Base-by-base conservation (phyloP, 2,797 vertebrate genomes). In the Anguilla pacifica region DNA sequence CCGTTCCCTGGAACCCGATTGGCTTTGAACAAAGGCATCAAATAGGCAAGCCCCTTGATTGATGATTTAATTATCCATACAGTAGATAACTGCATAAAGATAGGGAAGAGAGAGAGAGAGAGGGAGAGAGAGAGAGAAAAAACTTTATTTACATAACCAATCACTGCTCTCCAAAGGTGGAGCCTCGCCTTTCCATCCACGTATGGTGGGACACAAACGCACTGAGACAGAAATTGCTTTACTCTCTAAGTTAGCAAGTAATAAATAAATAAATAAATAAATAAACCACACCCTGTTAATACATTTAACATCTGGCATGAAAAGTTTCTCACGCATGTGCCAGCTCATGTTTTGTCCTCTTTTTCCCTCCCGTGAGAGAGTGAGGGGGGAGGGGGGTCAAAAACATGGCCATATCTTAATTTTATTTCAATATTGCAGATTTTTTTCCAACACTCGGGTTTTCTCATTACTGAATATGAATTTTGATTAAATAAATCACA, bases 41-140 rank as follows among this genome's bases (percentile, higher is more conserved):
- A 90, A 90, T 86, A 88, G 95, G 94, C 93, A 95, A 95, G 95
- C 94, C 95, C 87, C 96, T 96, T 96, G 96, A 97, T 96, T 97
- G 96, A 97, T 96, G 96, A 96, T 96, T 96, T 96, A 96, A 96
- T 96, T 96, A 97, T 96, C 95, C 95, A 96, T 96, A 95, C 95
- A 96, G 95, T 96, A 96, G 95, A 96, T 95, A 96, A 95, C 96
- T 94, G 95, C 92, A 89, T 88, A 77, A 79, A 86, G 88, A 89
- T 86, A 86, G 89, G 83, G 82, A 87, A 64, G 87, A 61, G 86
- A 84, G 31, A 77, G 82, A 77, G 70, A 95, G 35, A 77, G 59
- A 81, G 86, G 55, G 85, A 61, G 87, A 85, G 86, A 43, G 39
- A 79, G 83, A 72, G 87, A 59, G 85, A 83, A 74, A 46, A 85